Percentiles rank a stretch among this genome's conserved stretches.
These are phyloP conservation scores for Eueremaeus valkanovi DNA, from an alignment of 2,888 invertebrate species.

Conservation along the genomic window DNA sequence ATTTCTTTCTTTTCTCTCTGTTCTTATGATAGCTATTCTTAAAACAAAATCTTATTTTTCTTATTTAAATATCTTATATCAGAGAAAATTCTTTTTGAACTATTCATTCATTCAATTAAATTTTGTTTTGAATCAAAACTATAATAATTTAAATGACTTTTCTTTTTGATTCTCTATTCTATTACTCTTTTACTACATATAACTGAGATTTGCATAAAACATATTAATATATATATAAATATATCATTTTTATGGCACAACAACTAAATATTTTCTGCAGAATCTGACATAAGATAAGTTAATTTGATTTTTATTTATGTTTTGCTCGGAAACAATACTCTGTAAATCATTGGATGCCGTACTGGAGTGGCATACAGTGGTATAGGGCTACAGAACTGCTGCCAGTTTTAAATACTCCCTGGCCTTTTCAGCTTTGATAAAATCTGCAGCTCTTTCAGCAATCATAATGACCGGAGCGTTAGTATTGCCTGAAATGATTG, in stretches of 20 bases:
- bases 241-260: not conserved
- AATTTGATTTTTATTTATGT: not conserved
- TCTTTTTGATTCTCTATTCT: too few species aligned
- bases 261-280: not conserved
- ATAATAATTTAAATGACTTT: too few species aligned
- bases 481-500: slow-evolving; percentile 46
- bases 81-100: too few species aligned
- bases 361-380: too few species aligned
- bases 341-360: not conserved
- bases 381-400: not conserved
- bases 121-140: too few species aligned
- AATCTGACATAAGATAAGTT: slow-evolving; percentile 15
- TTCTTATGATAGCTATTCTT: not conserved
- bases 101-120: too few species aligned
- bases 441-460: slow-evolving; percentile 47
- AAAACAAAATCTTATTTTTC: too few species aligned
- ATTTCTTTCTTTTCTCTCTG: not conserved
- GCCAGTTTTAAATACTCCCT: slow-evolving; percentile 2
- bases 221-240: not conserved
- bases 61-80: too few species aligned
- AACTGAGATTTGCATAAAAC: too few species aligned
- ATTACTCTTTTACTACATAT: too few species aligned
- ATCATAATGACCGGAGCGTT: slow-evolving; percentile 48
- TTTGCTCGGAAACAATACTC: not conserved
- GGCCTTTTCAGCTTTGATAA: slow-evolving; percentile 41